Evolutionary conservation across 2,113 vertebrate genomes (phyloP), one percentile per base, ranked within the genome.

Genomic region (Phrynosoma platyrhinos): DNA sequence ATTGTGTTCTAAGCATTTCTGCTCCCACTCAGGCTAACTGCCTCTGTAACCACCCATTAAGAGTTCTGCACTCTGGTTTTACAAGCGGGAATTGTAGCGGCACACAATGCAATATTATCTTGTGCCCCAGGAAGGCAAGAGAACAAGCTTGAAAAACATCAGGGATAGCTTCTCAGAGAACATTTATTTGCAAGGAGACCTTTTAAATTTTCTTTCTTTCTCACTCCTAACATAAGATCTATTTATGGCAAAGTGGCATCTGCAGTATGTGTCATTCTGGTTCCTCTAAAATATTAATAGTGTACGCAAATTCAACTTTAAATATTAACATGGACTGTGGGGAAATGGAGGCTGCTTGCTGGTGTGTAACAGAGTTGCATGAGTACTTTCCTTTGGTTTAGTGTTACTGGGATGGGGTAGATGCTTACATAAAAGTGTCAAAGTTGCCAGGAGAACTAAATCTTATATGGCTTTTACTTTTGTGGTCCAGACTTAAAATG

Each of bases 251-350:
- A 74, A 1, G 79, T 87, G 92, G 87, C 93, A 91, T 91, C 94
- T 93, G 93, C 95, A 25, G 93, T 72, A 84, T 85, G 89, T 87
- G 95, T 91, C 92, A 92, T 92, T 68, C 89, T 90, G 62, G 77
- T 87, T 40, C 91, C 87, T 91, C 88, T 94, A 27, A 94, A 94
- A 94, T 92, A 94, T 95, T 94, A 91, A 94, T 92, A 0, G 7
- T 55, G 81, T 89, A 85, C 1, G 9, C 90, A 92, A 95, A 94
- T 92, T 88, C 72, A 91, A 81, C 86, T 94, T 94, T 82, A 91
- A 93, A 92, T 88, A 89, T 91, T 87, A 84, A 93, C 88, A 87
- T 2, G 1, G 2, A 23, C 0, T 0, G 71, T n/a, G 91, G 84
- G 76, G 74, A 91, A 81, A 86, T 0, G 55, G 0, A 12, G 84